Evolutionary conservation across 2,113 vertebrate genomes (phyloP).

Genomic region (Smithornis capensis): DNA sequence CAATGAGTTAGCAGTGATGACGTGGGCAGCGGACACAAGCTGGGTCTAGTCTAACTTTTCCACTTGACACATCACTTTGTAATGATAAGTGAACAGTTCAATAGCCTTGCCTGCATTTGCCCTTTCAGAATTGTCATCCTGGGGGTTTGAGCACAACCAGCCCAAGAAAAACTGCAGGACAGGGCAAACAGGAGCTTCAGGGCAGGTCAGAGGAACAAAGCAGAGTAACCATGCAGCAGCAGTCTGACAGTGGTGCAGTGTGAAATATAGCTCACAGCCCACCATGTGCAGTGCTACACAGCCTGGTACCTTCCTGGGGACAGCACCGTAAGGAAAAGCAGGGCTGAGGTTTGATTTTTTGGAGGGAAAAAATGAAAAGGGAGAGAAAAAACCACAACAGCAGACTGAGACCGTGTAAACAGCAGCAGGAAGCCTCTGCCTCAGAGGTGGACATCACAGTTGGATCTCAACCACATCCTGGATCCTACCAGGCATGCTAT

Average conservation of each 20-base stretch:
- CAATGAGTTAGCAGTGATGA: background rate
- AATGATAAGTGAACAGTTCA: background rate
- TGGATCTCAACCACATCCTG: background rate
- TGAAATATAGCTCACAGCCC: background rate
- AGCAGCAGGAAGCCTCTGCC: background rate
- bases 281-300: rapidly evolving
- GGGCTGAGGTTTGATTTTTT: background rate
- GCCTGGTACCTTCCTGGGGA: background rate
- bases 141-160: background rate
- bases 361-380: too few species aligned
- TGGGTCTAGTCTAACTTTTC: background rate
- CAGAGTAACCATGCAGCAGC: background rate
- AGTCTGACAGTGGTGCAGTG: background rate
- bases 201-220: background rate
- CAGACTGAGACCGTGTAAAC: background rate
- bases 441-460: background rate
- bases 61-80: background rate
- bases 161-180: background rate
- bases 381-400: background rate
- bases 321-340: background rate
- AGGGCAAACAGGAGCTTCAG: background rate
- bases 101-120: background rate
- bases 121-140: background rate
- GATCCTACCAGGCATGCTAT: background rate
- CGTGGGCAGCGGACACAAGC: background rate